Percentiles rank a stretch among this genome's conserved stretches.
These are phyloP conservation scores for Catharus ustulatus DNA, from an alignment of 2,797 vertebrate species.

Conservation along the genomic window DNA sequence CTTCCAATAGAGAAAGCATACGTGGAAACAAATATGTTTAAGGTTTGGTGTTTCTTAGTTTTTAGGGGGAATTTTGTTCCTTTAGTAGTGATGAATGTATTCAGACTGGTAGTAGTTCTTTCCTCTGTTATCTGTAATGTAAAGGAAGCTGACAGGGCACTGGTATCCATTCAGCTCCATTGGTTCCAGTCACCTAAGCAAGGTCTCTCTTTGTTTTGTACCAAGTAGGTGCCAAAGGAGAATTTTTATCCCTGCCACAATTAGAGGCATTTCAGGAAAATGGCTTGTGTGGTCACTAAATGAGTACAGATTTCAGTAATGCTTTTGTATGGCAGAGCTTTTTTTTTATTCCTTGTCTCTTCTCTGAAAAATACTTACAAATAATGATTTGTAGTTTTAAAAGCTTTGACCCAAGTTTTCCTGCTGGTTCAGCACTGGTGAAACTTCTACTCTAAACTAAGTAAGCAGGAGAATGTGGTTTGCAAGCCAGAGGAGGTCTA, in stretches of 20 bases:
- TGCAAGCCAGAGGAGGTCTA: background rate
- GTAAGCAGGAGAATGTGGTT: background rate
- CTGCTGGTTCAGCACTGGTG: background rate
- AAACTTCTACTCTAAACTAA: background rate
- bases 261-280: background rate
- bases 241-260: background rate
- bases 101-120: background rate
- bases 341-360: background rate
- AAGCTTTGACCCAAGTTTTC: background rate
- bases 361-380: background rate
- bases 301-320: background rate
- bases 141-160: background rate
- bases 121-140: background rate
- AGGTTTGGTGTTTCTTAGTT: background rate
- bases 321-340: background rate
- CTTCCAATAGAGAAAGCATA: background rate
- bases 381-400: background rate
- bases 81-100: background rate
- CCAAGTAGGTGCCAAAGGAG: background rate
- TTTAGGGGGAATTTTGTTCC: background rate
- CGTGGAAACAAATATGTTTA: background rate
- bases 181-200: background rate
- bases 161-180: background rate
- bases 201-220: background rate
- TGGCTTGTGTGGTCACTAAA: background rate